Percentiles rank a stretch among this genome's conserved stretches.
Evolutionary conservation across 2,113 vertebrate species (phyloP).

Genomic region (Centropus bengalensis): DNA sequence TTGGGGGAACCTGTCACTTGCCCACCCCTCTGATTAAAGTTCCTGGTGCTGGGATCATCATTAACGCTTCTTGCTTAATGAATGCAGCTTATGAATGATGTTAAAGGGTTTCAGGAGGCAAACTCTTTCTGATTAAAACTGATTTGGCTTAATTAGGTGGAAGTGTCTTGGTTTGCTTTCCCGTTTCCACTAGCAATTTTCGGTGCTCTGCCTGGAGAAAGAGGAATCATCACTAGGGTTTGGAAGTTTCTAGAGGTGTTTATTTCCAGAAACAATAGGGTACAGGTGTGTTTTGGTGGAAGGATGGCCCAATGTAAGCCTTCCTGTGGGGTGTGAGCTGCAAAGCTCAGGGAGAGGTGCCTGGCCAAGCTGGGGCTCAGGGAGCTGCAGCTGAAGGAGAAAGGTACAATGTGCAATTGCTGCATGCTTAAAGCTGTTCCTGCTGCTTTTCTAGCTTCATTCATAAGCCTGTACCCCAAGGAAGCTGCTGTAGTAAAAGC

Average conservation of each 20-base stretch:
- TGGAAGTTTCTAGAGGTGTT: background rate
- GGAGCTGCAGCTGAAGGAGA: background rate
- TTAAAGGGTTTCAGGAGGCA: constrained; percentile 67
- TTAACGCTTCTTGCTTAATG: constrained; percentile 69
- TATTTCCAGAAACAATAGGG: background rate
- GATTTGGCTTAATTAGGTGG: constrained; percentile 69
- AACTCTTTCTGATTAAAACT: constrained; percentile 65
- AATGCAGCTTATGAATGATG: constrained; percentile 36
- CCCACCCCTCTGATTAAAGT: background rate
- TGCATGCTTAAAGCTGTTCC: background rate
- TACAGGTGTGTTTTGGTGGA: background rate
- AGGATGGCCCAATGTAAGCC: background rate
- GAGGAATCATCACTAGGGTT: background rate
- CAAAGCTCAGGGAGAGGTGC: background rate
- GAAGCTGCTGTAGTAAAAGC: background rate
- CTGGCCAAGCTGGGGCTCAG: fast-evolving
- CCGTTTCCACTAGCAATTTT: background rate
- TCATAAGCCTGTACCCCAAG: background rate
- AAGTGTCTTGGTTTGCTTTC: constrained; percentile 55
- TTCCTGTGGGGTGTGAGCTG: background rate
- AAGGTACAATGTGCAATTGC: no score
- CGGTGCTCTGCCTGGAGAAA: background rate
- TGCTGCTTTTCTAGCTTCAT: background rate
- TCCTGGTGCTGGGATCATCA: constrained; percentile 14
- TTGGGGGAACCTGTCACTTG: background rate